Evolutionary conservation across 2,797 vertebrate species (phyloP).

Genomic region (Crypturellus tataupa): DNA sequence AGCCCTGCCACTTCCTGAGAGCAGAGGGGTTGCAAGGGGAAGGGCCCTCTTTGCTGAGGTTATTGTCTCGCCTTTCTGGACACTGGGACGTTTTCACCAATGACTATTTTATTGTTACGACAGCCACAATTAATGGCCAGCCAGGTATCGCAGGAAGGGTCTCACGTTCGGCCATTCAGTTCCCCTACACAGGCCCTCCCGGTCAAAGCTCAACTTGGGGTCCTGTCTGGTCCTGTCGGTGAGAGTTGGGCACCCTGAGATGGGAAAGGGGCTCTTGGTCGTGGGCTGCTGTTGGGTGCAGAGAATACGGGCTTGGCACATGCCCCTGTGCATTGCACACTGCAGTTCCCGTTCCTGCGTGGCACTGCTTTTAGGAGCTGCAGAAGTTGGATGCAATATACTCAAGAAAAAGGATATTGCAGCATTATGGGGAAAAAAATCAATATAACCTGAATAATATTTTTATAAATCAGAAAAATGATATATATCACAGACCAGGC

Average conservation of each 20-base stretch:
- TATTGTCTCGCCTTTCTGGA: slow-evolving; percentile 41
- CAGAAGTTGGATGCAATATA: background rate
- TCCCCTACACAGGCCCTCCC: background rate
- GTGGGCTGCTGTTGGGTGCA: background rate
- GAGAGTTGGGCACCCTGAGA: background rate
- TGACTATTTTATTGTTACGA: background rate
- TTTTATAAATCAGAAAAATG: background rate
- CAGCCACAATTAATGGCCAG: background rate
- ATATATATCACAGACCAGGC: background rate
- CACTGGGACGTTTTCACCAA: background rate
- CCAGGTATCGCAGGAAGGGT: background rate
- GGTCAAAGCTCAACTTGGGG: background rate
- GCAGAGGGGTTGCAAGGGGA: background rate
- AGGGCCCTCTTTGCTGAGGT: background rate
- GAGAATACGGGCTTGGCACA: background rate
- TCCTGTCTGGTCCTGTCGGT: background rate
- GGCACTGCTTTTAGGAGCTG: background rate
- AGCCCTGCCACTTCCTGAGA: slow-evolving; percentile 66
- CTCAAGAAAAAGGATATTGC: background rate
- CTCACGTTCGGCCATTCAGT: background rate
- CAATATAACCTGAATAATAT: background rate
- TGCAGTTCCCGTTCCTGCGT: background rate
- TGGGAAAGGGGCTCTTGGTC: background rate
- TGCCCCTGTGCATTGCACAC: background rate
- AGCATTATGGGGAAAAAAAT: background rate